phyloP scores from a whole-genome alignment of 1,140 invertebrate genomes.

The Oscheius sp. region DNA sequence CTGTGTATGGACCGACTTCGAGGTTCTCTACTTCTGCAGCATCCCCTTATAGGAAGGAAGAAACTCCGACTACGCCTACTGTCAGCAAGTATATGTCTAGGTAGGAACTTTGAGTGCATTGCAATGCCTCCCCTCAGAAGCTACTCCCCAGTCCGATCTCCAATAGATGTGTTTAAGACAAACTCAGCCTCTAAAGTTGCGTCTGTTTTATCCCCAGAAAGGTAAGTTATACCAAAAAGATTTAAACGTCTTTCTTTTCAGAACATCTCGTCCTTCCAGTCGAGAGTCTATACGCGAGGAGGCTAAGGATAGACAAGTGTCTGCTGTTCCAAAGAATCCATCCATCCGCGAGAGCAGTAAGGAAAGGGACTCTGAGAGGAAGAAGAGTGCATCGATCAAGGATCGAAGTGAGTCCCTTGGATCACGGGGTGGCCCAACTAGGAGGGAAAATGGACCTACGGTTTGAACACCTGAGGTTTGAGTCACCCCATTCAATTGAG shows the following conservation, averaged over 20 bases:
- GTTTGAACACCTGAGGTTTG: no score
- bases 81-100: not conserved
- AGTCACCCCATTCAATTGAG: no score
- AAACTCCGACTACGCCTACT: not conserved
- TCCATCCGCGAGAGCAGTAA: constrained; percentile 18
- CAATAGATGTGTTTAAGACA: not conserved
- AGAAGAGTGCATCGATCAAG: constrained; percentile 6
- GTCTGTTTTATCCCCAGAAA: no score
- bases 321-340: constrained; percentile 15
- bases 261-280: not conserved
- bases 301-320: not conserved
- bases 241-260: not conserved
- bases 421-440: no score
- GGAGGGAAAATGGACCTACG: no score
- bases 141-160: not conserved
- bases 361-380: constrained; percentile 18
- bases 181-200: not conserved
- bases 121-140: no score
- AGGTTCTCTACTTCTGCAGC: not conserved
- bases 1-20: not conserved
- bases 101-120: no score
- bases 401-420: constrained; percentile 15
- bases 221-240: not conserved
- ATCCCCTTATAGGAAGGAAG: not conserved
- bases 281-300: not conserved